phyloP scores from a whole-genome alignment of 2,888 invertebrate species.

The Andrena trimmerana region DNA sequence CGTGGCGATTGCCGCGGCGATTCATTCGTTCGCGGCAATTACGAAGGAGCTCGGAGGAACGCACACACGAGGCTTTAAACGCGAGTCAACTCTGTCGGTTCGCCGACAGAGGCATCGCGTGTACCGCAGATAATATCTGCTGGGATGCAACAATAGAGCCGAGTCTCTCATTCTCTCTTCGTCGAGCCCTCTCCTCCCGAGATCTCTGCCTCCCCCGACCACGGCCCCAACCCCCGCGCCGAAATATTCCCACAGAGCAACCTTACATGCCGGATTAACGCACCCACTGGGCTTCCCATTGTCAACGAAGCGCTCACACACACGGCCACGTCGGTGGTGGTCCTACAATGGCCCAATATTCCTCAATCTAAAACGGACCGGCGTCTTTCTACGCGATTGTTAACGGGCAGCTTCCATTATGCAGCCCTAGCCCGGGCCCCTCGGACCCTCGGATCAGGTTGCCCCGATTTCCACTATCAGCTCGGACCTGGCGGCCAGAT shows the following conservation, averaged over 20 bases:
- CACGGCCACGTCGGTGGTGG: slow-evolving; percentile 43
- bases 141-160: slow-evolving; percentile 76
- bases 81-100: slow-evolving; percentile 66
- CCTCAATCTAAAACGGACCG: slow-evolving; percentile 78
- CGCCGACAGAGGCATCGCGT: slow-evolving; percentile 75
- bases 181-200: background rate
- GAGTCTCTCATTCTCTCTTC: slow-evolving; percentile 46
- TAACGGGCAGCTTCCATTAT: slow-evolving; percentile 74
- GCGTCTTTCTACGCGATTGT: slow-evolving; percentile 79
- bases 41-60: slow-evolving; percentile 63
- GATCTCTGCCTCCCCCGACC: slow-evolving; percentile 17
- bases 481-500: slow-evolving; percentile 37
- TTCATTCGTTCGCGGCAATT: slow-evolving; percentile 71
- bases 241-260: slow-evolving; percentile 78
- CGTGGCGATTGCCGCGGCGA: slow-evolving; percentile 62
- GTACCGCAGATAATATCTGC: slow-evolving; percentile 77
- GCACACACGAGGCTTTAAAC: slow-evolving; percentile 64
- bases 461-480: slow-evolving; percentile 75
- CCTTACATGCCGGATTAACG: slow-evolving; percentile 75
- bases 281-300: slow-evolving; percentile 79
- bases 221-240: slow-evolving; percentile 32
- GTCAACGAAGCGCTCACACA: slow-evolving; percentile 70
- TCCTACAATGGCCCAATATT: slow-evolving; percentile 78
- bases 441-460: slow-evolving; percentile 77
- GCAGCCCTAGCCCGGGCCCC: slow-evolving; percentile 59